A percentile compares a stretch with the other conserved stretches of the same genome.
These are phyloP conservation scores for Narcine bancroftii DNA, from an alignment of 2,113 vertebrate genomes.

Conservation along the genomic window DNA sequence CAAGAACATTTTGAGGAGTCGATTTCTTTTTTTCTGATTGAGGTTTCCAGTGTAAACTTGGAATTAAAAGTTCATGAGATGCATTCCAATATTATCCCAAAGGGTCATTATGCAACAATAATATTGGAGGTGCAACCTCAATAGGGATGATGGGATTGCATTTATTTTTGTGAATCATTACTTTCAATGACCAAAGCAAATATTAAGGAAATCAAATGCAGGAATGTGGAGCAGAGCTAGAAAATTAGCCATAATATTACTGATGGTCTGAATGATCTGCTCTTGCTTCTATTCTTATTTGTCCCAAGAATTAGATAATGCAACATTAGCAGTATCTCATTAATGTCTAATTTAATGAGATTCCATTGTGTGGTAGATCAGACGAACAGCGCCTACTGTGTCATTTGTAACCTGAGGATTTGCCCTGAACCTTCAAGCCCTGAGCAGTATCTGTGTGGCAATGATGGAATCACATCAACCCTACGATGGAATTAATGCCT, in stretches of 20 bases:
- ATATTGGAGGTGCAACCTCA: neutral
- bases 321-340: neutral
- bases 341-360: neutral
- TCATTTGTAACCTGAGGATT: constrained; percentile 84
- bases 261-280: too few relatives aligned
- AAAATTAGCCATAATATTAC: too few relatives aligned
- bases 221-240: too few relatives aligned
- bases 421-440: constrained; percentile 87
- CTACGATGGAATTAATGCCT: too few relatives aligned
- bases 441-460: constrained; percentile 92
- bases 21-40: neutral
- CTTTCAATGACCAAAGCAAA: neutral
- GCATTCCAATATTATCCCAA: neutral
- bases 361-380: constrained; percentile 98
- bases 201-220: too few relatives aligned
- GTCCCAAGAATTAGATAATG: neutral
- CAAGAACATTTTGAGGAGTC: neutral
- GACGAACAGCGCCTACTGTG: constrained; percentile 94
- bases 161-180: neutral
- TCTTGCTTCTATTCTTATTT: too few relatives aligned
- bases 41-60: neutral
- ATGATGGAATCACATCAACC: constrained; percentile 92
- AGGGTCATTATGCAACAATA: neutral
- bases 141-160: neutral
- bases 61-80: neutral